Base-by-base conservation (phyloP, 2,113 vertebrate species). In the Rynchops niger region DNA sequence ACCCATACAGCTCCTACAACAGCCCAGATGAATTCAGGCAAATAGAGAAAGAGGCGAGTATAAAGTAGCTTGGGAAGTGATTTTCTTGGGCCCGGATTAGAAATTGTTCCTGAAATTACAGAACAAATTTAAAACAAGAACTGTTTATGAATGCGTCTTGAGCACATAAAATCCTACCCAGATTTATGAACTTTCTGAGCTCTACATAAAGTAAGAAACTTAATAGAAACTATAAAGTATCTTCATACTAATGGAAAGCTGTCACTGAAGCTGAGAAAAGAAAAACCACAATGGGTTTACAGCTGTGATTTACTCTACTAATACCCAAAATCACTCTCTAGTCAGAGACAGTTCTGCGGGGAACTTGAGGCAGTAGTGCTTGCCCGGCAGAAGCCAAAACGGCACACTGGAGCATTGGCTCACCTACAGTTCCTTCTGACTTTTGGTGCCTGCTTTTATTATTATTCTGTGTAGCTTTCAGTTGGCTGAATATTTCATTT, bases 21-120 rank as follows among this genome's bases (percentile, higher is more conserved):
- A 15, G 99, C 99, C 99, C 99, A 99, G 74, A 99, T 94, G 70
- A 99, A 96, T 95, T 99, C 99, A 7, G 99, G 99, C 42, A 99
- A 13, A 73, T 98, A 99, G 21, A 99, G 99, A 5, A 98, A 58
- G 2, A 99, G 98, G 4, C 99, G 99, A 78, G 99, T 32, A 83
- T 99, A 99, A 42, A 99, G 98, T 78, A 99, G 98, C 7, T 98
- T 98, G 7, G 99, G 97, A 97, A 99, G 98, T 29, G 98, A 99
- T 91, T 99, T 99, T 53, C 99, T 98, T 1, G 99, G 99, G 15
- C 99, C 99, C 1, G 99, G 98, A 93, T 99, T 99, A 52, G 99
- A 99, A 52, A 99, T 99, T 14, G 99, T 99, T 87, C 99, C 99
- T 99, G 96, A 47, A 98, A 97, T 59, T 7, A 96, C 21, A 96